These are phyloP conservation scores for Listrodromus nycthemerus DNA, from an alignment of 2,888 invertebrate species.

Conservation along the genomic window DNA sequence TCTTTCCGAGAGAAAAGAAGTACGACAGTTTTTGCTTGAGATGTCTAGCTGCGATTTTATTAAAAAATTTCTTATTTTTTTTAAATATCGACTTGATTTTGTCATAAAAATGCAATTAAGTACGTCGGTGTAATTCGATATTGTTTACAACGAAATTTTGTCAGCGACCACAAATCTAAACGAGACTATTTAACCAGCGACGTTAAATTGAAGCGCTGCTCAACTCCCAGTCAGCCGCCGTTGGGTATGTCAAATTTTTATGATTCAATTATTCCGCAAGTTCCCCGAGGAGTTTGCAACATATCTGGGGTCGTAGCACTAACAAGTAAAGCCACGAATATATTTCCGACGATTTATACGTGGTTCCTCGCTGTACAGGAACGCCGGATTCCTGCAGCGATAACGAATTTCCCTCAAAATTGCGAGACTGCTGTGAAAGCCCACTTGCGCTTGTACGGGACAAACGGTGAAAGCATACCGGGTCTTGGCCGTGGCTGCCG, in stretches of 20 bases:
- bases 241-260: constrained; percentile 40
- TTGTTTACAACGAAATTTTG: background rate
- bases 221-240: background rate
- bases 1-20: too few species aligned
- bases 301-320: constrained; percentile 12
- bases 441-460: constrained; percentile 3
- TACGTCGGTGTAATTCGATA: background rate
- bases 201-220: background rate
- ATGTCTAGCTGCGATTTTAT: too few species aligned
- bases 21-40: too few species aligned
- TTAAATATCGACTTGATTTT: too few species aligned
- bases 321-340: constrained; percentile 42
- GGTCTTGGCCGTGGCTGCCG: background rate
- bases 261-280: constrained; percentile 56
- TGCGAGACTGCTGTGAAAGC: constrained; percentile 23
- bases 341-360: constrained; percentile 51
- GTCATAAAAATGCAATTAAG: background rate
- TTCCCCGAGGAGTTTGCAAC: constrained; percentile 1
- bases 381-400: constrained; percentile 41
- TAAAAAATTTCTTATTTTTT: too few species aligned
- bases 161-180: constrained; percentile 20
- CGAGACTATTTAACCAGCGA: constrained; percentile 15
- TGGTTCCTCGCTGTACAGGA: background rate
- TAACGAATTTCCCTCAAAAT: constrained; percentile 55
- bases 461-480: constrained; percentile 31